Evolutionary conservation across 2,888 invertebrate species (phyloP), one percentile per base, ranked within the genome.

Genomic region (Drosophila acutilabella): DNA sequence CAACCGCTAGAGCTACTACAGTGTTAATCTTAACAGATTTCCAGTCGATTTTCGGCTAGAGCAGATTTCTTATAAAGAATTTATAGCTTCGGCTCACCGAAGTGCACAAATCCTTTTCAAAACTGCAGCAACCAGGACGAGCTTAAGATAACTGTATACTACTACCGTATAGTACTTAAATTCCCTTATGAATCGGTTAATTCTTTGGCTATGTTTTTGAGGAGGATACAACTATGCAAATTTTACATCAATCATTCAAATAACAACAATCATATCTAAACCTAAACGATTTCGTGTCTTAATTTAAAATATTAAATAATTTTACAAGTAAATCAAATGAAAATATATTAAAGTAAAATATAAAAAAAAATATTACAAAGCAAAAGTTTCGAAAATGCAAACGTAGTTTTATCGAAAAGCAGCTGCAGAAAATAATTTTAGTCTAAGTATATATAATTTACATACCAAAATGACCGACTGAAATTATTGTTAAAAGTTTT

Each of bases 401-500:
- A 76, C 16, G 66, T 75, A 76, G 64, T 60, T 74, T 67, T 67
- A 74, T 74, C 53, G 48, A 71, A 77, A 62, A 30, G 30, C 61
- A 74, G 56, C 48, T 71, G 72, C 7, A 30, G 8, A 30, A 66
- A 62, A 59, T 81, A 71, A 75, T 72, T 79, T 69, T 81, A 83
- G 79, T 64, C 79, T 83, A 84, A 87, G 88, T 71, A 84, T 73
- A 81, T 83, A 74, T 86, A 83, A 84, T 77, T 79, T 86, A 86
- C 72, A 88, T 82, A 84, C 80, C 80, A 88, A 91, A 86, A 89
- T 74, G 91, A 90, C 86, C 89, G 91, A 91, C 91, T 88, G 90
- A 89, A 90, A 84, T 85, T 90, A 90, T 91, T 91, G 91, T 91
- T 91, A 91, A 90, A 89, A 83, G 88, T 88, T 90, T 81, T 83